phyloP scores from a whole-genome alignment of 2,797 vertebrate species.

The Hephaestus fuliginosus region DNA sequence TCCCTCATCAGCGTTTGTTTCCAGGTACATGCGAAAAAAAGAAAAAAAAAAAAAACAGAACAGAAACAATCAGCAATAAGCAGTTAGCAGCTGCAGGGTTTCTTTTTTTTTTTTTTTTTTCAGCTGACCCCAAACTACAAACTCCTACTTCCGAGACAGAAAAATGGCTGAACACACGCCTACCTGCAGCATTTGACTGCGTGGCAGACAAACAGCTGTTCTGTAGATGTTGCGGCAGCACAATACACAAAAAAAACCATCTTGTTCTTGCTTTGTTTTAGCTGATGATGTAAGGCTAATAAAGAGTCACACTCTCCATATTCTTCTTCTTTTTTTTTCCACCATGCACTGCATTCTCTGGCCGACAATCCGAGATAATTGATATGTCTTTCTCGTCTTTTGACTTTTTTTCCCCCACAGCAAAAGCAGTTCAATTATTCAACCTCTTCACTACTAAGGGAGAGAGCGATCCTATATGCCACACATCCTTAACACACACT shows the following conservation, averaged over 20 bases:
- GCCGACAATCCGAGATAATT: slow-evolving; percentile 61
- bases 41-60: too few relatives aligned
- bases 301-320: slow-evolving; percentile 29
- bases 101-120: slow-evolving; percentile 28
- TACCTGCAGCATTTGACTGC: slow-evolving; percentile 41
- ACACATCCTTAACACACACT: slow-evolving; percentile 70
- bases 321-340: not conserved
- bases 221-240: slow-evolving; percentile 25
- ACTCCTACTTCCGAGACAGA: slow-evolving; percentile 21
- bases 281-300: slow-evolving; percentile 47
- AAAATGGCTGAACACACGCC: slow-evolving; percentile 31
- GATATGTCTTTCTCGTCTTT: slow-evolving; percentile 57
- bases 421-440: slow-evolving; percentile 68
- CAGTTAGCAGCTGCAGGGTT: slow-evolving; percentile 53
- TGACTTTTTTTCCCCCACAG: slow-evolving; percentile 32
- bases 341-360: slow-evolving; percentile 30
- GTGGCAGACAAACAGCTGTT: slow-evolving; percentile 48
- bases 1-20: slow-evolving; percentile 33
- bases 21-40: slow-evolving; percentile 25
- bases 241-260: slow-evolving; percentile 15
- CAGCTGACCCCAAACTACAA: slow-evolving; percentile 40
- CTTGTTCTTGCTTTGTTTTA: slow-evolving; percentile 52
- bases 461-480: slow-evolving; percentile 48
- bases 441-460: slow-evolving; percentile 37
- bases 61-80: slow-evolving; percentile 46